Evolutionary conservation across 2,113 vertebrate genomes (phyloP).

Genomic region (Lepus timidus): DNA sequence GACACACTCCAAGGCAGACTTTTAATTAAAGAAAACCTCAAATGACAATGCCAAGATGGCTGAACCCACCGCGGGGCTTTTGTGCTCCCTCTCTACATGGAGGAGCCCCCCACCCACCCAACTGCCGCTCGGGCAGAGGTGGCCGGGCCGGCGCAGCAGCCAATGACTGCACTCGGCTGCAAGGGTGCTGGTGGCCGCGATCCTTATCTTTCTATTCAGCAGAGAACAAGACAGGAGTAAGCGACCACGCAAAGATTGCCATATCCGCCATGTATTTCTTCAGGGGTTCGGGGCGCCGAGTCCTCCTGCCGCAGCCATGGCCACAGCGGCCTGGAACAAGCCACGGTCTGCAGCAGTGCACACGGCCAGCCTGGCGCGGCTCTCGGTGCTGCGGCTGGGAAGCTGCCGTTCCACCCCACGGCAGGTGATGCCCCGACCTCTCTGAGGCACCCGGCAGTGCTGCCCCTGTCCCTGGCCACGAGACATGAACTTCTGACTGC

Average conservation of each 20-base stretch:
- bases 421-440: no score
- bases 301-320: background rate
- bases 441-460: no score
- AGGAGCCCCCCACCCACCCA: conserved; percentile 45
- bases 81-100: conserved; percentile 61
- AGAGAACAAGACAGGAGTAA: background rate
- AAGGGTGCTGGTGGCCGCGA: background rate
- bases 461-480: no score
- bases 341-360: no score
- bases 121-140: conserved; percentile 54
- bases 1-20: conserved; percentile 91
- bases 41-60: conserved; percentile 89
- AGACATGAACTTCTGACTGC: no score
- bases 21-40: conserved; percentile 89
- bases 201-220: background rate
- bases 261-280: background rate
- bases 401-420: no score
- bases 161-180: conserved; percentile 17
- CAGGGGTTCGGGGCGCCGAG: background rate
- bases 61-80: conserved; percentile 78
- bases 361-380: no score
- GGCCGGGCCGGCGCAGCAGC: conserved; percentile 17
- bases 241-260: background rate
- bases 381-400: no score
- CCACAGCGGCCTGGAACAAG: background rate